These are phyloP conservation scores for Thunnus thynnus DNA, from an alignment of 2,113 vertebrate species.

Conservation along the genomic window DNA sequence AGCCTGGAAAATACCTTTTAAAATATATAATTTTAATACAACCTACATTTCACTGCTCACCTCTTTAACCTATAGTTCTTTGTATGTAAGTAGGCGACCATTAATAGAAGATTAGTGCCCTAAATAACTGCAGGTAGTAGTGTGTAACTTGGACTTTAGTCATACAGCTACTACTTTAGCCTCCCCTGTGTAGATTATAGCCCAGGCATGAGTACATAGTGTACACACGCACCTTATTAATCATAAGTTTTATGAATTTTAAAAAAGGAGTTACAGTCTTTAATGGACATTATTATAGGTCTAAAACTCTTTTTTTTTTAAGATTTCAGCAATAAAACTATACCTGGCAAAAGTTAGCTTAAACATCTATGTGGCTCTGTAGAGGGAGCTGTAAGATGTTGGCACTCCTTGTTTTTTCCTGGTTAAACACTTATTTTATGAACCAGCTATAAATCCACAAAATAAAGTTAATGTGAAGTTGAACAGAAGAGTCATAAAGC, in stretches of 20 bases:
- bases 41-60: background rate
- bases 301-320: too few relatives aligned
- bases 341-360: too few relatives aligned
- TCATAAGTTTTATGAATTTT: background rate
- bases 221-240: background rate
- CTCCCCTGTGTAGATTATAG: too few relatives aligned
- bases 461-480: too few relatives aligned
- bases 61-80: background rate
- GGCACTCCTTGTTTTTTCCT: too few relatives aligned
- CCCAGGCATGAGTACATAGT: background rate
- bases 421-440: too few relatives aligned
- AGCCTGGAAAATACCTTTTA: constrained; percentile 25
- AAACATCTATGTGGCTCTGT: too few relatives aligned
- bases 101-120: constrained; percentile 11
- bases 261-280: background rate
- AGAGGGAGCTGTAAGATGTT: too few relatives aligned
- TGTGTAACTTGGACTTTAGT: constrained; percentile 58
- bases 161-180: background rate
- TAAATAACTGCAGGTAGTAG: background rate
- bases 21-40: background rate
- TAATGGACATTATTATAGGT: too few relatives aligned
- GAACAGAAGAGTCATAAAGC: too few relatives aligned
- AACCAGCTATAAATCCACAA: too few relatives aligned
- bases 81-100: background rate
- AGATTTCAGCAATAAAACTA: too few relatives aligned